phyloP scores from a whole-genome alignment of 2,888 invertebrate species.

The Caenorhabditis japonica region DNA sequence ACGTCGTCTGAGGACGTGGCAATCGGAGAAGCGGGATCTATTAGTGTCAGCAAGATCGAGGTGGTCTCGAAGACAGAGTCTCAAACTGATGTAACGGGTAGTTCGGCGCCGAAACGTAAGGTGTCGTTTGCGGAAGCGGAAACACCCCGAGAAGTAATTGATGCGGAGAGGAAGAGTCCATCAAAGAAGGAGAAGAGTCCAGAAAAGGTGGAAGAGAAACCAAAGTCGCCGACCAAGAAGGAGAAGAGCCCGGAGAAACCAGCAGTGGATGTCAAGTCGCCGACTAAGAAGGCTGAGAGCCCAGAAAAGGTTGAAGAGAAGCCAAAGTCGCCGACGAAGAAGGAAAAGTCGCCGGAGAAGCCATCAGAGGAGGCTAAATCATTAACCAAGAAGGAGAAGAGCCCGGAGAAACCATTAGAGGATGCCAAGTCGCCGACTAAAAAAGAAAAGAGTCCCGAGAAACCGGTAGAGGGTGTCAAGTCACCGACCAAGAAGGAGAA shows the following conservation, averaged over 20 bases:
- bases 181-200: constrained; percentile 39
- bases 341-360: constrained; percentile 24
- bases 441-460: constrained; percentile 15
- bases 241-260: constrained; percentile 6
- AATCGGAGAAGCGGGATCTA: constrained; percentile 18
- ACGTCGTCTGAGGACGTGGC: constrained; percentile 20
- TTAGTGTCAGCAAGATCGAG: constrained; percentile 45
- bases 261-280: constrained; percentile 6
- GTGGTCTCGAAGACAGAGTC: constrained; percentile 49
- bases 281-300: constrained; percentile 1
- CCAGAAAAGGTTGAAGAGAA: constrained; percentile 9
- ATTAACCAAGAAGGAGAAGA: constrained; percentile 11
- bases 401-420: constrained; percentile 8
- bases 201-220: no score
- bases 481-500: constrained; percentile 25
- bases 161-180: constrained; percentile 33
- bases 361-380: constrained; percentile 1
- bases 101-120: constrained; percentile 37
- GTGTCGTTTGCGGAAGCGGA: constrained; percentile 53
- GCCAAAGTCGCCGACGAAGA: constrained; percentile 19
- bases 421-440: constrained; percentile 16
- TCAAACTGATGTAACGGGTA: constrained; percentile 28
- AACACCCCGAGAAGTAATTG: constrained; percentile 30
- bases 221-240: constrained; percentile 25
- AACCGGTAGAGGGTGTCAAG: no score